These are phyloP conservation scores for Miniopterus natalensis DNA, from an alignment of 2,113 vertebrate species.

Conservation along the genomic window DNA sequence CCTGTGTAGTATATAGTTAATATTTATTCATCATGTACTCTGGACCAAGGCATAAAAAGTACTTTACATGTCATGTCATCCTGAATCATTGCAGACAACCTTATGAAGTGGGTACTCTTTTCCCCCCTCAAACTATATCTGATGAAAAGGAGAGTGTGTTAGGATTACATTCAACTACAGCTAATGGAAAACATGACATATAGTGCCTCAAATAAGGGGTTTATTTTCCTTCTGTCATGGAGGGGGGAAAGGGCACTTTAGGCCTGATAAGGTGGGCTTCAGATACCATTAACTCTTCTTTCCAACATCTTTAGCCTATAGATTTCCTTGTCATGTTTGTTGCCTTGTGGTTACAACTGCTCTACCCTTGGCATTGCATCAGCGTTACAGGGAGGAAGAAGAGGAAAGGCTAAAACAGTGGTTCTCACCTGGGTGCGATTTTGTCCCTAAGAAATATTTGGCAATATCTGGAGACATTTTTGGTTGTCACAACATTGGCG, in stretches of 20 bases:
- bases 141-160: not conserved
- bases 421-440: not conserved
- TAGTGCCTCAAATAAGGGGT: not conserved
- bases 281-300: not conserved
- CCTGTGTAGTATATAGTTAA: not conserved
- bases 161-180: conserved; percentile 9
- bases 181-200: conserved; percentile 23
- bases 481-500: not conserved
- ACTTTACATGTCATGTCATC: not conserved
- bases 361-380: not conserved
- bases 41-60: not conserved
- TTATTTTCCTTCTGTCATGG: not conserved
- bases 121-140: not conserved
- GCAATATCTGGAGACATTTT: not conserved
- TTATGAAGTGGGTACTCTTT: not conserved
- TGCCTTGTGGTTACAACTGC: conserved; percentile 33
- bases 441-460: not conserved
- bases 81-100: not conserved
- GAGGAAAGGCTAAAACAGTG: not conserved
- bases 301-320: not conserved
- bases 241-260: not conserved
- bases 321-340: conserved; percentile 30
- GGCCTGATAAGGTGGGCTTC: not conserved
- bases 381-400: not conserved
- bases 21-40: not conserved